Conservation (phyloP, 30 jellyfish, hydroid and myxozoan species). For the Turritopsis dohrnii region DNA sequence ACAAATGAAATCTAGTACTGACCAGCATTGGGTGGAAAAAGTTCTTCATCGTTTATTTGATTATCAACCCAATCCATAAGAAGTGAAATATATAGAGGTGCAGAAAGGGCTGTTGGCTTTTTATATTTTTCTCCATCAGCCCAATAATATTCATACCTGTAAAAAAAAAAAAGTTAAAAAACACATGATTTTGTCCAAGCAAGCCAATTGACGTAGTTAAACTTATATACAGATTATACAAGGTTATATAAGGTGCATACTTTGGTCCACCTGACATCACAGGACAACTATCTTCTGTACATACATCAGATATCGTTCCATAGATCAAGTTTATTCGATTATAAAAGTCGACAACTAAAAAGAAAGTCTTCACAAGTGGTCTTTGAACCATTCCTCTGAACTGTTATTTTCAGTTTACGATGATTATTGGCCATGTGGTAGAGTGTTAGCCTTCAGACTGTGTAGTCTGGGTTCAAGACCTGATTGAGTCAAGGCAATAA, state of each 20-base stretch:
- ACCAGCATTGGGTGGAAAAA: conserved; percentile 94
- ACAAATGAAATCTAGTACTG: neutral
- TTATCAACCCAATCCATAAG: conserved; percentile 93
- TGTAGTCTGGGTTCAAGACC: too few relatives aligned
- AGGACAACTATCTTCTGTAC: conserved; percentile 93
- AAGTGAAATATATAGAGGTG: conserved; percentile 77
- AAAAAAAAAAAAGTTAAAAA: neutral
- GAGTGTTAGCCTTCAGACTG: too few relatives aligned
- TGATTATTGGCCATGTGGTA: too few relatives aligned
- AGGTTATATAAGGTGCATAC: conserved; percentile 34
- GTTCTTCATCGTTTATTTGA: conserved; percentile 74
- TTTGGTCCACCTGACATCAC: conserved; percentile 99
- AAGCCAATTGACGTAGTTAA: too few relatives aligned
- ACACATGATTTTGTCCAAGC: too few relatives aligned
- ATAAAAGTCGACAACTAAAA: conserved; percentile 85
- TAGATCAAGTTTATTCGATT: conserved; percentile 84
- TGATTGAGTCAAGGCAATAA: too few relatives aligned
- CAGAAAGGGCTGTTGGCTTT: conserved; percentile 94
- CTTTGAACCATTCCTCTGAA: too few relatives aligned
- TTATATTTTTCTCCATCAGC: conserved; percentile 94
- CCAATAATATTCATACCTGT: conserved; percentile 92
- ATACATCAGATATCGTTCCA: conserved; percentile 77
- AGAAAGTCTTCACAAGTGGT: conserved; percentile 1
- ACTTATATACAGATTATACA: too few relatives aligned
- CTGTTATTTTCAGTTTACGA: too few relatives aligned